Conservation (phyloP, 2,113 vertebrate genomes). For the Aleadryas rufinucha region DNA sequence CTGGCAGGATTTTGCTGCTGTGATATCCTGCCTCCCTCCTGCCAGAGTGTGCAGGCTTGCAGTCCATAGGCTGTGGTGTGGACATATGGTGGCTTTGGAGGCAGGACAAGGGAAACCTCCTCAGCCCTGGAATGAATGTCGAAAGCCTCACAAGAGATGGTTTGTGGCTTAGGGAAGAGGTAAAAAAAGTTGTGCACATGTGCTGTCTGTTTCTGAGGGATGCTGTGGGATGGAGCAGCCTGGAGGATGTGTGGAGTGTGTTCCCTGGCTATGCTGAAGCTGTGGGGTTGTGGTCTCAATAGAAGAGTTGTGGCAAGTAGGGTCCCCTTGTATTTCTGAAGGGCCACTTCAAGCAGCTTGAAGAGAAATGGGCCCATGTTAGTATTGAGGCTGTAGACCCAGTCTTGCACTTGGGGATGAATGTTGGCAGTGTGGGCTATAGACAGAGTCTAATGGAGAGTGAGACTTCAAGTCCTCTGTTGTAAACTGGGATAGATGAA, state of each 20-base stretch:
- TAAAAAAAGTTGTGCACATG: background rate
- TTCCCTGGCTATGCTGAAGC: background rate
- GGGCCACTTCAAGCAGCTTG: background rate
- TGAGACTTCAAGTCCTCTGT: background rate
- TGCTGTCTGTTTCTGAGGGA: background rate
- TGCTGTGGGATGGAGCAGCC: background rate
- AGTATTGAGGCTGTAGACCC: background rate
- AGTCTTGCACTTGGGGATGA: background rate
- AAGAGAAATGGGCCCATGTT: background rate
- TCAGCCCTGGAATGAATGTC: background rate
- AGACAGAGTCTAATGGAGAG: background rate
- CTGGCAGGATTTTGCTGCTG: background rate
- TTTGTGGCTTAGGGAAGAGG: background rate
- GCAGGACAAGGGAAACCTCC: background rate
- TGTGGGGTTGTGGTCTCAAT: background rate
- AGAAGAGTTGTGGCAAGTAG: too few species aligned
- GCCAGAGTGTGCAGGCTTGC: background rate
- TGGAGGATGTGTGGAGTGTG: background rate
- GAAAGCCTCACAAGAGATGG: background rate
- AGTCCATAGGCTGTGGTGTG: background rate
- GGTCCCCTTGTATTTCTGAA: background rate
- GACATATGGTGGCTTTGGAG: background rate
- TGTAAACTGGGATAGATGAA: background rate
- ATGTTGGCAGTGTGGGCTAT: background rate
- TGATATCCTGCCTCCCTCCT: background rate